Conservation (phyloP, 2,888 invertebrate species). For the Agonopterix alstromeriana region DNA sequence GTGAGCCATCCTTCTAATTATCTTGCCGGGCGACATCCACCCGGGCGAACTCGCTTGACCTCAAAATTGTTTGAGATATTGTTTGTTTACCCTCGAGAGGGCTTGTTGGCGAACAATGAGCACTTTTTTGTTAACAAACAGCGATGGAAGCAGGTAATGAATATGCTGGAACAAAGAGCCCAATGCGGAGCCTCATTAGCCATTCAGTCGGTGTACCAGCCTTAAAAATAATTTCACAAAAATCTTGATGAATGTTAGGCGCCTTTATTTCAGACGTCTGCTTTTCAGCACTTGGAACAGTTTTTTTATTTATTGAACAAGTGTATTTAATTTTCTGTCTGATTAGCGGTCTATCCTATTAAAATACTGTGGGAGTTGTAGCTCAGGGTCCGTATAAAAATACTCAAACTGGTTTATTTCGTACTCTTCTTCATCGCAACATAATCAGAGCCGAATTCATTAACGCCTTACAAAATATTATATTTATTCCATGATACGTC, state of each 20-base stretch:
- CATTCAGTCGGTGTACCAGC: slow-evolving; percentile 55
- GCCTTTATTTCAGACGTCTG: slow-evolving; percentile 28
- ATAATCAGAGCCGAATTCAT: too few species aligned
- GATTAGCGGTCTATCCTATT: too few species aligned
- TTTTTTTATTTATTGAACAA: not conserved
- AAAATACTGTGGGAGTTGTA: too few species aligned
- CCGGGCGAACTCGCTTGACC: slow-evolving; percentile 49
- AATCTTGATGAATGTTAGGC: slow-evolving; percentile 56
- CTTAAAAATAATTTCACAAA: slow-evolving; percentile 64
- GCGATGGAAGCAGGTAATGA: slow-evolving; percentile 62
- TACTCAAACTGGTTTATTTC: too few species aligned
- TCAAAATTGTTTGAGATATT: slow-evolving; percentile 62
- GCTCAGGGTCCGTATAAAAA: too few species aligned
- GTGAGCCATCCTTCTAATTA: slow-evolving; percentile 30
- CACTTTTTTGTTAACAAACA: slow-evolving; percentile 54
- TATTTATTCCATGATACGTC: too few species aligned
- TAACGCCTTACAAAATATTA: too few species aligned
- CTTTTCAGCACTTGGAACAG: slow-evolving; percentile 15
- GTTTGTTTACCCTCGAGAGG: slow-evolving; percentile 51
- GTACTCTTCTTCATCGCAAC: too few species aligned
- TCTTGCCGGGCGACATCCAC: slow-evolving; percentile 30
- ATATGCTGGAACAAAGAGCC: slow-evolving; percentile 65
- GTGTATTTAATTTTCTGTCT: not conserved
- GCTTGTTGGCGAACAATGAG: slow-evolving; percentile 45
- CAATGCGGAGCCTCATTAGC: slow-evolving; percentile 60